Conservation (phyloP, 2,888 invertebrate species). For the Lissonota sp. region DNA sequence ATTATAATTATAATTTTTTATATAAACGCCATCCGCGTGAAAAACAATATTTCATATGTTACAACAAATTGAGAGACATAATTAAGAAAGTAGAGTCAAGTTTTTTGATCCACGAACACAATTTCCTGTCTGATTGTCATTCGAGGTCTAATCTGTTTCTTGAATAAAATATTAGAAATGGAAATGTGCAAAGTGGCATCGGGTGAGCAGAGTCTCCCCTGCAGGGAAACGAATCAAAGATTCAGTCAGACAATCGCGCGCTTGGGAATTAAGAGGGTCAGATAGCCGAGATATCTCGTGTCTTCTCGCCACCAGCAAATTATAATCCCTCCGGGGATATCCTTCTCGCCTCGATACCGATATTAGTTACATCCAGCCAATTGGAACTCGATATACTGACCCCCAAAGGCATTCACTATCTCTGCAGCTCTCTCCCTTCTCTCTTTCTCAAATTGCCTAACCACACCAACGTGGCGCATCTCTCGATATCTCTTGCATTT, state of each 20-base stretch:
- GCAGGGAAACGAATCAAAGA: conserved; percentile 33
- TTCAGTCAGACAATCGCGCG: conserved; percentile 36
- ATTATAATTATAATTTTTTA: no score
- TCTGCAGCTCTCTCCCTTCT: not conserved
- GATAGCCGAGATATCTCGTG: conserved; percentile 8
- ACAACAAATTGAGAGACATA: no score
- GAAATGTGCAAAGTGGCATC: no score
- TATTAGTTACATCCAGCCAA: conserved; percentile 58
- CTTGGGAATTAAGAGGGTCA: not conserved
- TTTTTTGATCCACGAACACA: no score
- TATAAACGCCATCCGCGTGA: no score
- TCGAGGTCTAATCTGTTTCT: no score
- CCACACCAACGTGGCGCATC: conserved; percentile 26
- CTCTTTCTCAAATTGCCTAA: conserved; percentile 23
- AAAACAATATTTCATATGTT: no score
- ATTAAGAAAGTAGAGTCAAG: no score
- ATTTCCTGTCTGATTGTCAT: no score
- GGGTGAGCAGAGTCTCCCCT: no score
- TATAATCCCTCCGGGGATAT: conserved; percentile 31
- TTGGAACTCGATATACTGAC: conserved; percentile 48
- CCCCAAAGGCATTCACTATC: conserved; percentile 17
- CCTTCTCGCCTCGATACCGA: conserved; percentile 20
- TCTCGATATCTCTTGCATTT: not conserved
- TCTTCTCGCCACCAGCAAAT: conserved; percentile 37
- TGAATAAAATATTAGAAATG: no score